Evolutionary conservation across 2,113 vertebrate species (phyloP), one percentile per base, ranked within the genome.

Genomic region (Seriola dumerili): DNA sequence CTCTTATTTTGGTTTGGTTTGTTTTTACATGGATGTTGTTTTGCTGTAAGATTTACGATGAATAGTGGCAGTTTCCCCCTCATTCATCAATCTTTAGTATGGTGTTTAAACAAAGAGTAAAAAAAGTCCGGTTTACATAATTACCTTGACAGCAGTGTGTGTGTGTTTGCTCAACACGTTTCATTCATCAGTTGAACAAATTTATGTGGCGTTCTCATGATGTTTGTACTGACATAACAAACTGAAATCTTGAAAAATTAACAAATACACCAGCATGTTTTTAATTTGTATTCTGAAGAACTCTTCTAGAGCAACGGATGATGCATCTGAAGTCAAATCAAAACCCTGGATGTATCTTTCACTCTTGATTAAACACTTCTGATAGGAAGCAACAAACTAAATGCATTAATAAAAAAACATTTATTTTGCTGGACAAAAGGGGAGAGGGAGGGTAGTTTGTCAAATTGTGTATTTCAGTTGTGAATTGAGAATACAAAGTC

Each of bases 401-500:
- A 21, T 50, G 19, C 16, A 19, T 21, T 21, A 42, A 13, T 16
- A 1, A 19, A 19, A 19, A 54, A 17, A 44, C 3, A 17, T 54
- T 52, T 52, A 42, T 23, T 44, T 55, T 65, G 9, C 9, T 14
- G 38, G 25, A 54, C 0, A 38, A 21, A 11, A 21, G 17, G 29
- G 5, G 10, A 7, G 2, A 25, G 36, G 12, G 8, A 29, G 19
- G 32, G 70, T 12, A 1, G 25, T 25, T 25, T 46, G 10, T 46
- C 62, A 46, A 25, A 44, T 29, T 65, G 78, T 78, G 65, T 44
- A 61, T 61, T 80, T 58, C 70, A 78, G 62, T 23, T 83, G 88
- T 88, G 84, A 84, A 72, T 69, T 83, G 66, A 69, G 70, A 48
- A 34, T 57, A 23, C 10, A 42, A 78, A 57, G 52, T 46, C 52